phyloP scores from a whole-genome alignment of 2,888 invertebrate species.

The Apodemia hepburni region DNA sequence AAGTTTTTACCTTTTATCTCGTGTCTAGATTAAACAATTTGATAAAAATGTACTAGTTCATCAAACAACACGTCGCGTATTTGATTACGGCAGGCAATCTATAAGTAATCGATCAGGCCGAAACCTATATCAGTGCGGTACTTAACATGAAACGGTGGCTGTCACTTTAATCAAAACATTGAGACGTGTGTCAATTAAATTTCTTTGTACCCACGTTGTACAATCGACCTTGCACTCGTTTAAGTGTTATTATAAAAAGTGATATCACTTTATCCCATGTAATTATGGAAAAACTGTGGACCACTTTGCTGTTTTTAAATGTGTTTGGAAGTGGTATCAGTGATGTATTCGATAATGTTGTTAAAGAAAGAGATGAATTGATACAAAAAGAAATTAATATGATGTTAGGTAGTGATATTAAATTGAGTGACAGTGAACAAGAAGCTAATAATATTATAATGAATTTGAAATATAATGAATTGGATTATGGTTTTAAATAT shows the following conservation, averaged over 20 bases:
- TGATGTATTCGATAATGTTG: slow-evolving; percentile 35
- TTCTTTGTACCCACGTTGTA: slow-evolving; percentile 19
- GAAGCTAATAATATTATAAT: slow-evolving; percentile 80
- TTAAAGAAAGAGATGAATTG: slow-evolving; percentile 59
- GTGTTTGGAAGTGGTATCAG: slow-evolving; percentile 16
- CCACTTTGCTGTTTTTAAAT: slow-evolving; percentile 30
- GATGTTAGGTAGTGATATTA: slow-evolving; percentile 75
- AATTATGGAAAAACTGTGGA: slow-evolving; percentile 41
- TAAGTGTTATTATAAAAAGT: slow-evolving; percentile 28
- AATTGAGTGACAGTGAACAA: slow-evolving; percentile 71
- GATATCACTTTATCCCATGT: slow-evolving; percentile 14
- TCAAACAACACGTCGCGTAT: not conserved
- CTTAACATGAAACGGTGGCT: not conserved
- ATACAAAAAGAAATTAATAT: slow-evolving; percentile 64
- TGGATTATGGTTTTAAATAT: slow-evolving; percentile 63
- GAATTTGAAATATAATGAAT: slow-evolving; percentile 73
- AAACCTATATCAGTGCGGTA: not conserved
- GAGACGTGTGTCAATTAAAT: slow-evolving; percentile 9
- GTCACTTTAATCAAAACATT: slow-evolving; percentile 13
- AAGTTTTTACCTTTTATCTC: not conserved
- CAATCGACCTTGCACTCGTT: slow-evolving; percentile 33
- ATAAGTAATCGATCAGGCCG: not conserved
- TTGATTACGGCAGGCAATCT: not conserved
- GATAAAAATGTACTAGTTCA: slow-evolving; percentile 5
- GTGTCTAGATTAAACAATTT: not conserved